Conservation (phyloP, 2,888 invertebrate species). For the Antheraea yamamai region DNA sequence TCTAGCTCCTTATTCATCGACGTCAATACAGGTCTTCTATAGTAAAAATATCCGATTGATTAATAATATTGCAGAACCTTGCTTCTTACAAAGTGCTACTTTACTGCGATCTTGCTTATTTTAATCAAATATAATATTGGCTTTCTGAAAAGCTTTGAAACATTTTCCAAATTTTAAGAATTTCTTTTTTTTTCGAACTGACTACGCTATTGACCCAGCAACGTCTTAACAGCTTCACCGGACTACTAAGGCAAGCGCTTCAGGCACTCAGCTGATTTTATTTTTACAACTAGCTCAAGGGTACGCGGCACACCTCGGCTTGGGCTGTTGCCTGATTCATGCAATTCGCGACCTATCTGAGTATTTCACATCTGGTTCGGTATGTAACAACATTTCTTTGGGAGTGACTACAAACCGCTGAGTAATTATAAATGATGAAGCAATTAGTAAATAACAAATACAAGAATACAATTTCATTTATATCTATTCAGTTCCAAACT, state of each 20-base stretch:
- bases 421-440: not conserved
- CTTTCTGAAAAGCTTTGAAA: not conserved
- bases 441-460: too few relatives aligned
- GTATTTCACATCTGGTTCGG: not conserved
- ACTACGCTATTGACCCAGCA: too few relatives aligned
- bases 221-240: too few relatives aligned
- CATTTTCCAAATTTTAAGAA: not conserved
- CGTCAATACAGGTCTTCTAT: not conserved
- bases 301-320: too few relatives aligned
- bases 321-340: too few relatives aligned
- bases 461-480: too few relatives aligned
- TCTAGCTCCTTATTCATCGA: not conserved
- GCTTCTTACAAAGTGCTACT: not conserved
- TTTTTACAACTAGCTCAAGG: too few relatives aligned
- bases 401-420: not conserved
- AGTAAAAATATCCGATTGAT: not conserved
- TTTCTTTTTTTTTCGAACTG: too few relatives aligned
- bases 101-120: not conserved
- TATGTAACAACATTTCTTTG: not conserved
- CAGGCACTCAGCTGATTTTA: too few relatives aligned
- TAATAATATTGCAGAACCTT: not conserved
- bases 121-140: not conserved
- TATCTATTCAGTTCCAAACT: too few relatives aligned
- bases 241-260: too few relatives aligned
- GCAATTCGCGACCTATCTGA: too few relatives aligned